phyloP scores from a whole-genome alignment of 23 tunicate species.

The Styela clava region DNA sequence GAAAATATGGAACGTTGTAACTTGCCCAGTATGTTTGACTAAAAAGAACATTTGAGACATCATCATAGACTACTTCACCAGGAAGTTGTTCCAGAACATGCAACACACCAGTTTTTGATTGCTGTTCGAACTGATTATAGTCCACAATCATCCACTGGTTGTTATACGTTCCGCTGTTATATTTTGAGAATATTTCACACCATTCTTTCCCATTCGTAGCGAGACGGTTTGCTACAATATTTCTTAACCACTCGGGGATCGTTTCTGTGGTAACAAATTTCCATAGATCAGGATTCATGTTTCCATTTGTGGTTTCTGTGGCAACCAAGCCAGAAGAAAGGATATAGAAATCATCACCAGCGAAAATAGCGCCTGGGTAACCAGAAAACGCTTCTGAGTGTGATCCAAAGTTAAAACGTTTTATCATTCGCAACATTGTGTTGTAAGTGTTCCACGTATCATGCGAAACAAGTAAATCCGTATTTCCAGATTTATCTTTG shows the following conservation, averaged over 20 bases:
- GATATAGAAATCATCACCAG: constrained; percentile 56
- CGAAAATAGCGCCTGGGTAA: constrained; percentile 38
- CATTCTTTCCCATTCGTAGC: constrained; percentile 43
- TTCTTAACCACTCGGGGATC: constrained; percentile 48
- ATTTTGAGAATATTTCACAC: constrained; percentile 29
- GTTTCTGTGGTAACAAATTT: constrained; percentile 27
- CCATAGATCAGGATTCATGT: constrained; percentile 40
- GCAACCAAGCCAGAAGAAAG: constrained; percentile 64
- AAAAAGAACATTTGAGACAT: constrained; percentile 21
- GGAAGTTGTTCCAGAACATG: constrained; percentile 55
- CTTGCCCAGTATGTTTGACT: constrained; percentile 44
- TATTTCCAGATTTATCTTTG: constrained; percentile 1
- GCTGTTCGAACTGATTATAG: constrained; percentile 38
- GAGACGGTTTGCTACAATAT: constrained; percentile 39
- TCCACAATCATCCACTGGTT: constrained; percentile 74
- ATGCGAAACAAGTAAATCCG: constrained; percentile 39
- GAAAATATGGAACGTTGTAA: constrained; percentile 55
- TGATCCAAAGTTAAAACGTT: constrained; percentile 23
- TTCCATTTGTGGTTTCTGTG: constrained; percentile 62
- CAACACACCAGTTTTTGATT: constrained; percentile 14
- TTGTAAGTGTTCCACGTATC: constrained; percentile 39
- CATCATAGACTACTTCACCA: constrained; percentile 31
- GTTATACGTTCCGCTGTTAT: constrained; percentile 69
- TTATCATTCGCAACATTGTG: constrained; percentile 45
- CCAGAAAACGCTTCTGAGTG: constrained; percentile 34